Conservation (phyloP, 2,113 vertebrate genomes). For the Tamias sibiricus region DNA sequence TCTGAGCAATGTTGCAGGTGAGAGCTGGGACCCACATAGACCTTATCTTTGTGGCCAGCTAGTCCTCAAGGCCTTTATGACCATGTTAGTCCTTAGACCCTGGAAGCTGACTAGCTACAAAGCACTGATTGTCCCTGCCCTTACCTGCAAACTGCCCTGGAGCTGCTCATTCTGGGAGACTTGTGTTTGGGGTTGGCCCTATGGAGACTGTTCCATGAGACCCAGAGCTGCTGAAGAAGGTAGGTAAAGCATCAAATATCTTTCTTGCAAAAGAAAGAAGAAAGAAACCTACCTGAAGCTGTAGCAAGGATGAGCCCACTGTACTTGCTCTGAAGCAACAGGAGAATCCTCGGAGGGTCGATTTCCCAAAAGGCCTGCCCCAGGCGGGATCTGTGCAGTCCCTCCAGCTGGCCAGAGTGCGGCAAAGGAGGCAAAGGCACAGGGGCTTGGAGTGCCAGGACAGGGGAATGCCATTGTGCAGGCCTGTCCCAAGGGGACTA, state of each 20-base stretch:
- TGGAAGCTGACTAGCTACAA: neutral
- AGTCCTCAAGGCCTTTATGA: neutral
- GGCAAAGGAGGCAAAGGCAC: neutral
- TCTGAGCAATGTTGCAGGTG: too few relatives aligned
- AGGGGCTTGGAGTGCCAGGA: neutral
- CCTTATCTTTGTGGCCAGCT: neutral
- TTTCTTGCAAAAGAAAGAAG: slow-evolving; percentile 49
- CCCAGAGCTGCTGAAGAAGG: neutral
- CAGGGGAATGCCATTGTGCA: neutral
- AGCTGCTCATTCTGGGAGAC: neutral
- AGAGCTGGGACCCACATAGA: neutral
- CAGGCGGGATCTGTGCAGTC: neutral
- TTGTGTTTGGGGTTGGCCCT: neutral
- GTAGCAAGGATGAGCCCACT: neutral
- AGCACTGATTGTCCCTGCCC: neutral
- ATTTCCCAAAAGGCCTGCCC: neutral
- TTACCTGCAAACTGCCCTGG: neutral
- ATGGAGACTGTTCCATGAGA: neutral
- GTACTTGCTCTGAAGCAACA: neutral
- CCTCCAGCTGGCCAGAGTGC: neutral
- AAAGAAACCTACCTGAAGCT: neutral
- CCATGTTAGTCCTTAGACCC: neutral
- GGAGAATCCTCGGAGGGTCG: neutral
- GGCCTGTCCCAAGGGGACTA: neutral
- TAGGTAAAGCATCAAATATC: neutral